A percentile compares a stretch with the other conserved stretches of the same genome.
Evolutionary conservation across 2,113 vertebrate genomes (phyloP).

Genomic region (Pyrgilauda ruficollis): DNA sequence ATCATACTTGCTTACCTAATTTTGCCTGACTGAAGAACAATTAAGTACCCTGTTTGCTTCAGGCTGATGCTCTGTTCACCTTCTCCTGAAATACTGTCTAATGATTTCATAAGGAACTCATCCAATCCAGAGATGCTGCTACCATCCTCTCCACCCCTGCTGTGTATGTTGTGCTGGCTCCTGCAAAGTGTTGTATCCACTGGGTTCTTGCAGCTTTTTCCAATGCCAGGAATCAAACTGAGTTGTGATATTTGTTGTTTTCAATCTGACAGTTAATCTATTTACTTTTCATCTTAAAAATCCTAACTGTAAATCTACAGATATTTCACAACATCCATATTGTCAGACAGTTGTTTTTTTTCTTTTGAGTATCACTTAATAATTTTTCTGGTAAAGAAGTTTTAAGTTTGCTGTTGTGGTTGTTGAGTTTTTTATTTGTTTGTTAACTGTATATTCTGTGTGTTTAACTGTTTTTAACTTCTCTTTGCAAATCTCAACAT

Average conservation of each 20-base stretch:
- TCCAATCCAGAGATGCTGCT: neutral
- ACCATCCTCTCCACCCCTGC: neutral
- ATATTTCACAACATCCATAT: neutral
- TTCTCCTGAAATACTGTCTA: neutral
- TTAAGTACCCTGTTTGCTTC: neutral
- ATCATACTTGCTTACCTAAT: neutral
- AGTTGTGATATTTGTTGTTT: conserved; percentile 7
- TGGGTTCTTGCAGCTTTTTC: neutral
- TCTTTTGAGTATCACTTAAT: neutral
- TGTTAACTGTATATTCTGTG: neutral
- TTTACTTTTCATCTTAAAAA: neutral
- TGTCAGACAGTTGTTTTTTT: neutral
- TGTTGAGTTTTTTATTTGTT: neutral
- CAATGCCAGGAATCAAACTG: neutral
- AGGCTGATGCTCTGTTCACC: neutral
- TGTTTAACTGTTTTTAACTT: neutral
- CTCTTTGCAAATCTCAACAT: neutral
- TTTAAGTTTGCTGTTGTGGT: neutral
- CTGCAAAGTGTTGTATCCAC: neutral
- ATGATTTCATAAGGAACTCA: neutral
- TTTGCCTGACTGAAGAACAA: neutral
- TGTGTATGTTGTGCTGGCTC: neutral
- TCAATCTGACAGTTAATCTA: neutral
- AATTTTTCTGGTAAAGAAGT: neutral
- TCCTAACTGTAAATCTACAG: neutral